Conservation (phyloP, 2,888 invertebrate species). For the Xylophagus ater region DNA sequence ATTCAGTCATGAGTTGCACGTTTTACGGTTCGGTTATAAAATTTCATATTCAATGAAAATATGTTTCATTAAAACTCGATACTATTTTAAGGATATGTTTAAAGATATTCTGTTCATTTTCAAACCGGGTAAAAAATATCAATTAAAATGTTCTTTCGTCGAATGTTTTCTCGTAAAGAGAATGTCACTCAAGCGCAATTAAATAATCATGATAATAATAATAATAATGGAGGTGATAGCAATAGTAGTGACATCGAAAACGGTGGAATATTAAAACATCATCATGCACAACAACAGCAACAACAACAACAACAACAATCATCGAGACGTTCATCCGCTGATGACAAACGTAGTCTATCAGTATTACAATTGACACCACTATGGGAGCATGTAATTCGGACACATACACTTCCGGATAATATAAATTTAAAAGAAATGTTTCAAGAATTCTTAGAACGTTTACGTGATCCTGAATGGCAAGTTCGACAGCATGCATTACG, state of each 20-base stretch:
- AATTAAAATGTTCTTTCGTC: constrained; percentile 36
- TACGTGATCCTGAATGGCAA: constrained; percentile 72
- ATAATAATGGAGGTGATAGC: not conserved
- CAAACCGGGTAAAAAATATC: too few species aligned
- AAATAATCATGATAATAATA: not conserved
- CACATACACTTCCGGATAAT: constrained; percentile 58
- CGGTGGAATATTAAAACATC: not conserved
- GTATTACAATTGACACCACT: constrained; percentile 54
- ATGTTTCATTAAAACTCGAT: too few species aligned
- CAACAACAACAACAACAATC: constrained; percentile 13
- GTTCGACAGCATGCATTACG: constrained; percentile 71
- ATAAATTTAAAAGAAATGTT: constrained; percentile 56
- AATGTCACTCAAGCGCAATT: not conserved
- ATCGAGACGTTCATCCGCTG: constrained; percentile 10
- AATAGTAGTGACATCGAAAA: constrained; percentile 4
- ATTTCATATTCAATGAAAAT: too few species aligned
- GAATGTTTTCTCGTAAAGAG: constrained; percentile 31
- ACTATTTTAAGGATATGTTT: too few species aligned
- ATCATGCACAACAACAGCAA: too few species aligned
- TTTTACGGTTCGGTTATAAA: constrained; percentile 14
- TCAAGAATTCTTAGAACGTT: constrained; percentile 57
- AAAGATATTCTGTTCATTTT: too few species aligned
- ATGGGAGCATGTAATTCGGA: constrained; percentile 70
- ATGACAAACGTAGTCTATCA: constrained; percentile 17
- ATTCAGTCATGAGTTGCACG: constrained; percentile 20